Evolutionary conservation across 1,140 invertebrate genomes (phyloP), one percentile per base, ranked within the genome.

Genomic region (Cataglyphis hispanica): DNA sequence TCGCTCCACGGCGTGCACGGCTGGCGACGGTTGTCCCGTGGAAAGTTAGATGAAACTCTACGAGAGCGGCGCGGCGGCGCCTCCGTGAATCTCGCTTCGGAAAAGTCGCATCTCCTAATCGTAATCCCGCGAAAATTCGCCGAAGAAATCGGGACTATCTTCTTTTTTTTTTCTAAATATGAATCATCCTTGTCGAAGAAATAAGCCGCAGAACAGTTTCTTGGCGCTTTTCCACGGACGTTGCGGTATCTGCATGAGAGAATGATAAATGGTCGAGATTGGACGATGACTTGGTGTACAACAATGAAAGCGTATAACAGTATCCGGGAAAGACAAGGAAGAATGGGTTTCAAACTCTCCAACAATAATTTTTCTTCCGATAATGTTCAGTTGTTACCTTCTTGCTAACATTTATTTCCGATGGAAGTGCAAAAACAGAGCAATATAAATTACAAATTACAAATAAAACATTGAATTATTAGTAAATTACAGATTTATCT

Each of bases 11-110:
- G 37, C 58, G 34, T n/a, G 37, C 78, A 34, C 53, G 78, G 78
- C 53, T 83, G 78, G 78, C 67, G 66, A 86, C 66, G 75, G 75
- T 69, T 86, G 77, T 61, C 85, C 61, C 78, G 22, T 61, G 56
- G 76, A 81, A 81, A 81, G 76, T 80, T 80, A 77, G 64, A 81
- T 85, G 84, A 58, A 85, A 69, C 84, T 85, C 76, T 83, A 60
- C 67, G 67, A 74, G n/a, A 50, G 46, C 67, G 50, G 53, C 25
- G 37, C 25, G 25, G 25, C 37, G 56, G 53, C 8, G 67, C 27
- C 25, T 40, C 25, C 78, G 78, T 83, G 78, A 83, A 83, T 83
- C 67, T 83, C 78, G 25, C 67, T 58, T 61, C 53, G 67, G 16
- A 43, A 60, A 64, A n/a, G 31, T 58, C 63, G 61, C 63, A 85